Evolutionary conservation across 2,113 vertebrate genomes (phyloP).

Genomic region (Lagopus muta): DNA sequence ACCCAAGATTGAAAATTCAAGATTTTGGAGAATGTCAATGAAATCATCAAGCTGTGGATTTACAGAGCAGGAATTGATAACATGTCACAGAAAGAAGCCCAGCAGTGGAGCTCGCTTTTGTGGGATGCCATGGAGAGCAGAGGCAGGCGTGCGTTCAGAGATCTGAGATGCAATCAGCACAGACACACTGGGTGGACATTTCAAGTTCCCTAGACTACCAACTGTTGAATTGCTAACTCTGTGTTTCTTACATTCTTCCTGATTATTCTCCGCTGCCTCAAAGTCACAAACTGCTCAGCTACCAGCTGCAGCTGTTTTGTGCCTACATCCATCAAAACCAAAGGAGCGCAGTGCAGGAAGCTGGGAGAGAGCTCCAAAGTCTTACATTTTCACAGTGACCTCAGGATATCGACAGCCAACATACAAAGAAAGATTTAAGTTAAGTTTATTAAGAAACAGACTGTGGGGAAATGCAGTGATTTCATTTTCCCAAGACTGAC

Average conservation of each 20-base stretch:
- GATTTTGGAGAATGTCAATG: background rate
- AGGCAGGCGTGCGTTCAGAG: background rate
- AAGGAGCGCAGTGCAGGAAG: background rate
- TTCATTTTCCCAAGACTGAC: background rate
- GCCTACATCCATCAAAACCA: background rate
- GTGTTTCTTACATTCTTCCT: background rate
- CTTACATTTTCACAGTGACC: background rate
- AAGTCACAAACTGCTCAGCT: background rate
- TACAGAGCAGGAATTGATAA: background rate
- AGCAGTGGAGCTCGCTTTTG: background rate
- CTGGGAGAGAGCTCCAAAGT: background rate
- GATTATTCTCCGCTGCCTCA: background rate
- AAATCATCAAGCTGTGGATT: background rate
- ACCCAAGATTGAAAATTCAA: background rate
- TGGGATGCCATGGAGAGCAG: background rate
- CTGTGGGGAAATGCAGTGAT: background rate
- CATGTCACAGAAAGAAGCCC: background rate
- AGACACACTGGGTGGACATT: background rate
- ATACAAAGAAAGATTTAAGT: background rate
- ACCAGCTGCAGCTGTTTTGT: fast-evolving
- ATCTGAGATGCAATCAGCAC: background rate
- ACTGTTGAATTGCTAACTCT: background rate
- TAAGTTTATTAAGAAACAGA: background rate
- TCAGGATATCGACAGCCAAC: background rate
- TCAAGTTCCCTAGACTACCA: background rate